These are phyloP conservation scores for Ophiodon elongatus DNA, from an alignment of 2,113 vertebrate species.

Conservation along the genomic window DNA sequence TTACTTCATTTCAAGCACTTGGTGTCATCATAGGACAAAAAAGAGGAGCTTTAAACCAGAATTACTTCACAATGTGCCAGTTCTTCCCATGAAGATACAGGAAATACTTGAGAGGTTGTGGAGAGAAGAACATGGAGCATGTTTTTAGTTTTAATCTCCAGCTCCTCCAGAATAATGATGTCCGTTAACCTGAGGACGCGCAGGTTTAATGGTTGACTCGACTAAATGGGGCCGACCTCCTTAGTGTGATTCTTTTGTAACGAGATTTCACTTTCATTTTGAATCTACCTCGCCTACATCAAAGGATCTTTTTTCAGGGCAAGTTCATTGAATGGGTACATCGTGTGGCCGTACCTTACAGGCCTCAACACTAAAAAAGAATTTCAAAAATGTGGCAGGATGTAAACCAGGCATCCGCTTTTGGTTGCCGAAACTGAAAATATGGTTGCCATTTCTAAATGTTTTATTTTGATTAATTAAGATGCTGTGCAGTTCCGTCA, in stretches of 20 bases:
- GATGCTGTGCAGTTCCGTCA: too few relatives aligned
- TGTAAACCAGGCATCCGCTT: too few relatives aligned
- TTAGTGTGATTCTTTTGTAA: neutral
- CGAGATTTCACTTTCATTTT: neutral
- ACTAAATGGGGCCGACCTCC: neutral
- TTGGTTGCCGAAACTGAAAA: too few relatives aligned
- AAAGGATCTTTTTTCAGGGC: too few relatives aligned
- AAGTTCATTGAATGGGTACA: too few relatives aligned
- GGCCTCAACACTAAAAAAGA: too few relatives aligned
- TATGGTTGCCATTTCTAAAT: too few relatives aligned
- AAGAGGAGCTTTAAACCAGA: neutral
- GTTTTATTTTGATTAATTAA: too few relatives aligned
- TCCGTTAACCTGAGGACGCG: neutral
- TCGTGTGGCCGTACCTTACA: too few relatives aligned
- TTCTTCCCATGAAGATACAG: neutral
- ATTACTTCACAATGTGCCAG: neutral
- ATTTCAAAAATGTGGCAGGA: too few relatives aligned
- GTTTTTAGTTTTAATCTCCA: neutral
- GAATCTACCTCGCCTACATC: neutral
- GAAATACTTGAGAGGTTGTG: neutral
- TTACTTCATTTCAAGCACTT: neutral
- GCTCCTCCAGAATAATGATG: neutral
- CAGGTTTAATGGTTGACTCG: neutral
- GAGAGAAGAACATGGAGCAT: neutral
- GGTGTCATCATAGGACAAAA: neutral